phyloP scores from a whole-genome alignment of 2,113 vertebrate genomes.

The Tachuris rubrigastra region DNA sequence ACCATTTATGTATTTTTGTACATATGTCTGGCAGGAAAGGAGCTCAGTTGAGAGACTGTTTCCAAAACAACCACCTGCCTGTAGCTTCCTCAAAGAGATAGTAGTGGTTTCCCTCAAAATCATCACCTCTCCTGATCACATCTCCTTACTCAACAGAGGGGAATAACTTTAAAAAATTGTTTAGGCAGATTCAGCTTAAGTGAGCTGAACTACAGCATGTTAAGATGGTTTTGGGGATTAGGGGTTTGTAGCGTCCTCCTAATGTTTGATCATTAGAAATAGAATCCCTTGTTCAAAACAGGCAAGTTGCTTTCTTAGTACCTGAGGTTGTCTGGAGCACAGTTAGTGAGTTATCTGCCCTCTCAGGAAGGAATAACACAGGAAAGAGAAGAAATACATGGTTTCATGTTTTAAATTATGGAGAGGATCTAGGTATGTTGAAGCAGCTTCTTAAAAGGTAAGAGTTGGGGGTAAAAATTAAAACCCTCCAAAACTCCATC shows the following conservation, averaged over 20 bases:
- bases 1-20: background rate
- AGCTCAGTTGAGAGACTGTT: background rate
- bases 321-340: no score
- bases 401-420: no score
- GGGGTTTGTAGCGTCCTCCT: no score
- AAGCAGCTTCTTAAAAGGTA: background rate
- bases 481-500: fast-evolving
- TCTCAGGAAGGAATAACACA: no score
- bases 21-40: background rate
- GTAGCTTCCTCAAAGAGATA: background rate
- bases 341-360: no score
- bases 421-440: no score
- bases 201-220: background rate
- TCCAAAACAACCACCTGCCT: background rate
- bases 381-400: no score
- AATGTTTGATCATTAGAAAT: no score
- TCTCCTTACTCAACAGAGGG: background rate
- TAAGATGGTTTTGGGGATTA: background rate
- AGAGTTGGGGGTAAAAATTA: background rate
- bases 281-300: no score
- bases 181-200: background rate
- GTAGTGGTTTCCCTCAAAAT: background rate
- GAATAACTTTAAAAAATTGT: background rate
- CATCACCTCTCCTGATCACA: background rate
- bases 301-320: no score